These are phyloP conservation scores for Ditylenchus weischeri DNA, from an alignment of 2,888 invertebrate genomes.

Conservation along the genomic window DNA sequence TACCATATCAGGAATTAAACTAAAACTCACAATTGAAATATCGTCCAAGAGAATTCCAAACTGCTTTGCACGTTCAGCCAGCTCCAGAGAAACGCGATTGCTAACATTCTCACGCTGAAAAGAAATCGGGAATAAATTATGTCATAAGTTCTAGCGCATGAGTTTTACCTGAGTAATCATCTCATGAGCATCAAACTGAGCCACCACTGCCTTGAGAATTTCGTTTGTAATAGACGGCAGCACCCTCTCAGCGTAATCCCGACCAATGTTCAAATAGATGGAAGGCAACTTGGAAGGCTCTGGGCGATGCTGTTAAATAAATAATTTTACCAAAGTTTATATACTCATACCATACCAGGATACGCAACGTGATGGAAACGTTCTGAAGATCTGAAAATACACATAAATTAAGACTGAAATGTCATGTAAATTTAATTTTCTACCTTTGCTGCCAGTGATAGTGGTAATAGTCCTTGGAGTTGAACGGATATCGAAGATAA, in stretches of 20 bases:
- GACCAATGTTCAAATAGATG: constrained; percentile 90
- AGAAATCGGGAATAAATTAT: too few relatives aligned
- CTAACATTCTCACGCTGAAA: constrained; percentile 77
- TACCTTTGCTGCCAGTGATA: constrained; percentile 90
- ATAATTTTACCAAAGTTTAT: too few relatives aligned
- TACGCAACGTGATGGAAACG: constrained; percentile 96
- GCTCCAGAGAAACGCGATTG: constrained; percentile 82
- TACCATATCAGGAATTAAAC: background rate
- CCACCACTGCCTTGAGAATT: constrained; percentile 96
- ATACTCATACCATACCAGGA: constrained; percentile 64
- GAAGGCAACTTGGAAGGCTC: constrained; percentile 85
- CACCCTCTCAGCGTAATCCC: constrained; percentile 96
- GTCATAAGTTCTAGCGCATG: too few relatives aligned
- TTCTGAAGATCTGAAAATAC: constrained; percentile 84
- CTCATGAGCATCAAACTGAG: constrained; percentile 98
- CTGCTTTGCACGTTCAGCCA: constrained; percentile 85
- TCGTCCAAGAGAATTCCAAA: constrained; percentile 97
- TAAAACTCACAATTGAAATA: constrained; percentile 77
- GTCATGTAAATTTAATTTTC: too few relatives aligned
- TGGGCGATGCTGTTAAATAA: constrained; percentile 72
- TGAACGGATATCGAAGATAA: constrained; percentile 93
- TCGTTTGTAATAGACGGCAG: constrained; percentile 96
- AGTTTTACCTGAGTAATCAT: constrained; percentile 77
- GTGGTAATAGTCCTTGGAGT: constrained; percentile 96
- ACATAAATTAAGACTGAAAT: too few relatives aligned